These are phyloP conservation scores for Galeopsomyia nigrocyanea DNA, from an alignment of 2,888 invertebrate genomes.

Conservation along the genomic window DNA sequence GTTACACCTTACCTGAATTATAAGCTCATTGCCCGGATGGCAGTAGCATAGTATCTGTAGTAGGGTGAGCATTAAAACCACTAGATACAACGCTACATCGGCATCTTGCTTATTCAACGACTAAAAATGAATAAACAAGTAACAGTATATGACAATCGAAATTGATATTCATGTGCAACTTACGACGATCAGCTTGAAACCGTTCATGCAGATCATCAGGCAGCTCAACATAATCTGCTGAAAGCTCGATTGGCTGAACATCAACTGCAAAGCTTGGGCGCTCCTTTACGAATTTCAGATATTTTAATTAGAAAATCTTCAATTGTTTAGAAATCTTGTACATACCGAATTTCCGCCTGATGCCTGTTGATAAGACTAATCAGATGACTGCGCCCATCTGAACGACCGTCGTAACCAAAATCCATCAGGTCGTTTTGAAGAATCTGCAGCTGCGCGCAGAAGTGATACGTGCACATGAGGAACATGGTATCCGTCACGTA, in stretches of 20 bases:
- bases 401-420: not conserved
- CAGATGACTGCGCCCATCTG: not conserved
- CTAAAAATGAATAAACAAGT: too few relatives aligned
- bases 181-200: constrained; percentile 51
- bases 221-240: constrained; percentile 31
- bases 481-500: not conserved
- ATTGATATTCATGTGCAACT: constrained; percentile 3
- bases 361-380: constrained; percentile 18
- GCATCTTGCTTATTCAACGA: too few relatives aligned
- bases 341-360: constrained; percentile 30
- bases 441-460: constrained; percentile 8
- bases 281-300: too few relatives aligned
- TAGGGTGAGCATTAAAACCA: too few relatives aligned
- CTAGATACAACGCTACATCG: too few relatives aligned
- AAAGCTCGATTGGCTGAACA: constrained; percentile 47
- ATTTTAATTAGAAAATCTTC: too few relatives aligned
- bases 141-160: too few relatives aligned
- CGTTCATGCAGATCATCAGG: constrained; percentile 59
- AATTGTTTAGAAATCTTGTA: too few relatives aligned
- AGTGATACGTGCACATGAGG: constrained; percentile 8
- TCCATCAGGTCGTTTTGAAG: not conserved
- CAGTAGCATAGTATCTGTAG: too few relatives aligned
- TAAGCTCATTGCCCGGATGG: too few relatives aligned
- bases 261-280: constrained; percentile 50
- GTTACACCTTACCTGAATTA: too few relatives aligned